Evolutionary conservation across 92 coral and sea anemone genomes (phyloP).

Genomic region (Epizoanthus rinbou): DNA sequence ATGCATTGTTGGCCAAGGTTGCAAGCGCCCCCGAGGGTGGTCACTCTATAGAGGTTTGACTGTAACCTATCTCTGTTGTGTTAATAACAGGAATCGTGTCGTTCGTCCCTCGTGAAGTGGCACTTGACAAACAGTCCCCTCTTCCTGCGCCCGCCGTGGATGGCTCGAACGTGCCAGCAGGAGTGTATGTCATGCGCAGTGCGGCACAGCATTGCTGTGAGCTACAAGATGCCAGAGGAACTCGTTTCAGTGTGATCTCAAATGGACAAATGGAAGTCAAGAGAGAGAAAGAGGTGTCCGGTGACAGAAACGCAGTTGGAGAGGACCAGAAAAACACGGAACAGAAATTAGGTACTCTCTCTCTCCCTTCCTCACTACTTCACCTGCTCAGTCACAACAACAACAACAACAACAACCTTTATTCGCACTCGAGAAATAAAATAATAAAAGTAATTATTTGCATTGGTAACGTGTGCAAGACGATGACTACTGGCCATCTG

Average conservation of each 20-base stretch:
- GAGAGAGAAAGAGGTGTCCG: slow-evolving; percentile 35
- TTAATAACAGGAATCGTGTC: slow-evolving; percentile 34
- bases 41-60: neutral
- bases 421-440: too few species aligned
- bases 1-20: too few species aligned
- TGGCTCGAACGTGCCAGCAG: slow-evolving; percentile 56
- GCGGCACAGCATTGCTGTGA: slow-evolving; percentile 86
- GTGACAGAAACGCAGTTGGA: neutral
- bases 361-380: neutral
- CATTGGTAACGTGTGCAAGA: too few species aligned
- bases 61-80: neutral
- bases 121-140: slow-evolving; percentile 41
- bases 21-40: too few species aligned
- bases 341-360: neutral
- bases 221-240: slow-evolving; percentile 72
- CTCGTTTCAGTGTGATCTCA: slow-evolving; percentile 75
- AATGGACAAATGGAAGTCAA: slow-evolving; percentile 71
- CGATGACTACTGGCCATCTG: too few species aligned
- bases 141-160: slow-evolving; percentile 46
- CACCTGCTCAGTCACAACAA: too few species aligned
- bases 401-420: too few species aligned
- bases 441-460: too few species aligned
- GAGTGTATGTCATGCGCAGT: slow-evolving; percentile 88
- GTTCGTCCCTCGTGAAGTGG: slow-evolving; percentile 62
- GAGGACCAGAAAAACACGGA: neutral